Evolutionary conservation across 2,888 invertebrate genomes (phyloP).

Genomic region (Elegia similella): DNA sequence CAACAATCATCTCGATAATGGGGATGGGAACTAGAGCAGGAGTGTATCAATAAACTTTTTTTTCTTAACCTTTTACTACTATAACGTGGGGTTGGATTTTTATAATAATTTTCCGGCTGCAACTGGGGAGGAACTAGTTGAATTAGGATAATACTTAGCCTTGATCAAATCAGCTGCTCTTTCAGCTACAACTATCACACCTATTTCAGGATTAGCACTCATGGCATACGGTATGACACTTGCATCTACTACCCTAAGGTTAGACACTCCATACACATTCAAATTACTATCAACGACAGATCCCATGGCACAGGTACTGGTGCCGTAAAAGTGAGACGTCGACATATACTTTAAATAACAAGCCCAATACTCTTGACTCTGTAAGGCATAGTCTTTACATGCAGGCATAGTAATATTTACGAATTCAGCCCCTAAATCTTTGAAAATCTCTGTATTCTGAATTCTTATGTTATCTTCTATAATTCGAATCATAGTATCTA

Average conservation of each 20-base stretch:
- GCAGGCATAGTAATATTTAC: slow-evolving; percentile 28
- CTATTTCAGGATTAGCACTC: slow-evolving; percentile 79
- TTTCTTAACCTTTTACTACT: too few species aligned
- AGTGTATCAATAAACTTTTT: too few species aligned
- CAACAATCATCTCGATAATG: too few species aligned
- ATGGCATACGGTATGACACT: slow-evolving; percentile 71
- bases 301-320: slow-evolving; percentile 88
- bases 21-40: too few species aligned
- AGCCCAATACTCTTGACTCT: slow-evolving; percentile 52
- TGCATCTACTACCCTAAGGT: slow-evolving; percentile 40
- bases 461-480: slow-evolving; percentile 49
- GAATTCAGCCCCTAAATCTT: slow-evolving; percentile 42
- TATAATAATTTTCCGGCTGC: too few species aligned
- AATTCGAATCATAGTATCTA: slow-evolving; percentile 55
- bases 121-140: too few species aligned
- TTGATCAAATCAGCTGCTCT: slow-evolving; percentile 38
- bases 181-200: slow-evolving; percentile 47
- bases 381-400: slow-evolving; percentile 27
- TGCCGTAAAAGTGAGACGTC: slow-evolving; percentile 86
- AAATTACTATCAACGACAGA: slow-evolving; percentile 85
- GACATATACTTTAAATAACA: slow-evolving; percentile 46
- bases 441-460: slow-evolving; percentile 58
- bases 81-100: too few species aligned
- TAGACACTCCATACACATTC: slow-evolving; percentile 29
- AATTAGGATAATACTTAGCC: slow-evolving; percentile 20